Percentiles rank a stretch among this genome's conserved stretches.
These are phyloP conservation scores for Mycteria americana DNA, from an alignment of 2,797 vertebrate genomes.

Conservation along the genomic window DNA sequence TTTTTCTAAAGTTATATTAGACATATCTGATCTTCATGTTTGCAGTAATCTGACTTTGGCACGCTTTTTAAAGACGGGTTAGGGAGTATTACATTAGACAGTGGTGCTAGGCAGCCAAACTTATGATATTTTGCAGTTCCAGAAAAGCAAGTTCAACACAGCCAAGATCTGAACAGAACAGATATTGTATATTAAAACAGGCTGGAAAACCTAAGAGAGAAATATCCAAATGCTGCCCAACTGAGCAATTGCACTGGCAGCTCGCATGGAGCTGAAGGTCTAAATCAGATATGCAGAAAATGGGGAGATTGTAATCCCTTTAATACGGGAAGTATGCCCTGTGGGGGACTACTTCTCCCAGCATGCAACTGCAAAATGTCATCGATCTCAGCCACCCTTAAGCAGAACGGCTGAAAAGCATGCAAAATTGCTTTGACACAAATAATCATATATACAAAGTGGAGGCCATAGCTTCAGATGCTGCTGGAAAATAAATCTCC, in stretches of 20 bases:
- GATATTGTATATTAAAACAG: slow-evolving; percentile 49
- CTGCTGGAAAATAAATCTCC: slow-evolving; percentile 22
- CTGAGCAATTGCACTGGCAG: not conserved
- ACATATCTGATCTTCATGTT: slow-evolving; percentile 63
- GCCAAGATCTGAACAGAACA: slow-evolving; percentile 55
- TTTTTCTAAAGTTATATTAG: slow-evolving; percentile 53
- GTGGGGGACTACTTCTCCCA: slow-evolving; percentile 35
- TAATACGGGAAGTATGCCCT: slow-evolving; percentile 25
- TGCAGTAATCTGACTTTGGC: slow-evolving; percentile 58
- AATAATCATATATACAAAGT: slow-evolving; percentile 22
- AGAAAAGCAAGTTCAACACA: slow-evolving; percentile 34
- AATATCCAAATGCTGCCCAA: slow-evolving; percentile 26
- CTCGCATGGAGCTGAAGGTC: not conserved
- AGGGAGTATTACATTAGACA: slow-evolving; percentile 59
- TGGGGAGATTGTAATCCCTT: slow-evolving; percentile 50
- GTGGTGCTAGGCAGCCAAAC: slow-evolving; percentile 53
- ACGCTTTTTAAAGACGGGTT: slow-evolving; percentile 38
- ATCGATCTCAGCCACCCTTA: not conserved
- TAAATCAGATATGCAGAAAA: slow-evolving; percentile 45
- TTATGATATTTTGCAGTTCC: slow-evolving; percentile 61
- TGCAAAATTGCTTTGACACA: slow-evolving; percentile 54
- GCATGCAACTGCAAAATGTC: slow-evolving; percentile 29
- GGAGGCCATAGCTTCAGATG: not conserved
- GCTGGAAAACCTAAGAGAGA: slow-evolving; percentile 27
- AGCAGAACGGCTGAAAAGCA: not conserved